Evolutionary conservation across 2,113 vertebrate genomes (phyloP).

Genomic region (Meriones unguiculatus): DNA sequence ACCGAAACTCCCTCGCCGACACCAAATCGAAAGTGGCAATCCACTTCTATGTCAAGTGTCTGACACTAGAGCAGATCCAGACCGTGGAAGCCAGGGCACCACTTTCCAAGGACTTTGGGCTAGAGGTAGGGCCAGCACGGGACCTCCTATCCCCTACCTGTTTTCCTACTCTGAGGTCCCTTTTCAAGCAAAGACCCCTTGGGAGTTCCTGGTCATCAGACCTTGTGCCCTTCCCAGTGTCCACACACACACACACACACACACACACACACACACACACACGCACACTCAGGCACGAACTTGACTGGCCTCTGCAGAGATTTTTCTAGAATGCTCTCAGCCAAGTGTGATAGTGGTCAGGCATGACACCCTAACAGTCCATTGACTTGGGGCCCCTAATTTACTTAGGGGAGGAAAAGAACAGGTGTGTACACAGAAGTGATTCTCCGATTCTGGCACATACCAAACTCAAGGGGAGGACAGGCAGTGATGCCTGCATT

Average conservation of each 20-base stretch:
- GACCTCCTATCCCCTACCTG: not conserved
- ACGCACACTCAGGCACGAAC: not conserved
- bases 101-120: constrained; percentile 89
- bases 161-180: not conserved
- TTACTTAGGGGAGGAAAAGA: not conserved
- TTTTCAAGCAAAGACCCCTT: not conserved
- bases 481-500: not conserved
- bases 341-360: not conserved
- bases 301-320: not conserved
- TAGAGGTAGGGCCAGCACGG: constrained; percentile 88
- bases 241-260: not conserved
- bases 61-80: constrained; percentile 88
- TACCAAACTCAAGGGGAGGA: not conserved
- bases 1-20: constrained; percentile 83
- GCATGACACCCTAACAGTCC: too few relatives aligned
- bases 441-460: not conserved
- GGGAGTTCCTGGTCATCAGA: not conserved
- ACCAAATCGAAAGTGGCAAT: constrained; percentile 83
- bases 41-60: constrained; percentile 92
- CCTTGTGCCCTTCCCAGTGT: not conserved
- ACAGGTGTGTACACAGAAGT: not conserved
- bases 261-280: not conserved
- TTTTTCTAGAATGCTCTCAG: not conserved
- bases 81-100: constrained; percentile 88
- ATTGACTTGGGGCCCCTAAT: not conserved